phyloP scores from a whole-genome alignment of 2,797 vertebrate species.

The Schizopygopsis malacanthus region DNA sequence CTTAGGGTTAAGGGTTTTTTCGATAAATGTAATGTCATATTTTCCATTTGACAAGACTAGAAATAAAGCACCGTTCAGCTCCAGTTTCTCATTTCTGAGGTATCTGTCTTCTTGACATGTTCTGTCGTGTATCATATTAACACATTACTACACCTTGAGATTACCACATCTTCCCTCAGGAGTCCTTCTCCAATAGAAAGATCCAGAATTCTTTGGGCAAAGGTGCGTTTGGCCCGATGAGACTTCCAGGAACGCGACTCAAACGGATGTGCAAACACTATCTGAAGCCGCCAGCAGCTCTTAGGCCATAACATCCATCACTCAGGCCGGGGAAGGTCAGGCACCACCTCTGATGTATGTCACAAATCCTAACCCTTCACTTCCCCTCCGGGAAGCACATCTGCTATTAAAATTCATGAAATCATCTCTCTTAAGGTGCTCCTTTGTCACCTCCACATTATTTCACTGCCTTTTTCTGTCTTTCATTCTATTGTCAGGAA shows the following conservation, averaged over 20 bases:
- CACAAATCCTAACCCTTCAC: slow-evolving; percentile 30
- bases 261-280: slow-evolving; percentile 42
- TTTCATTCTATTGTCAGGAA: slow-evolving; percentile 43
- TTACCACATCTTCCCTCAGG: slow-evolving; percentile 39
- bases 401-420: slow-evolving; percentile 64
- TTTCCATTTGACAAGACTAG: slow-evolving; percentile 1
- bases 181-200: slow-evolving; percentile 16
- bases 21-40: slow-evolving; percentile 8
- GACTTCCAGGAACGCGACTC: slow-evolving; percentile 33
- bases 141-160: slow-evolving; percentile 26
- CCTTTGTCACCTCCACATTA: slow-evolving; percentile 54
- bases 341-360: slow-evolving; percentile 53
- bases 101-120: slow-evolving; percentile 20
- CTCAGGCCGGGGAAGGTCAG: slow-evolving; percentile 38
- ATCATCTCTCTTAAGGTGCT: slow-evolving; percentile 54
- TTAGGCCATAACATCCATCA: slow-evolving; percentile 36
- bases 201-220: slow-evolving; percentile 4
- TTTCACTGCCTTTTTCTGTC: slow-evolving; percentile 40
- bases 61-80: slow-evolving; percentile 21
- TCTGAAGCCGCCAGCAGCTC: slow-evolving; percentile 22
- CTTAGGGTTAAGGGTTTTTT: background rate
- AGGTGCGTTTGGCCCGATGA: background rate
- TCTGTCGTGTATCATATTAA: slow-evolving; percentile 13
- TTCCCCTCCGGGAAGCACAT: slow-evolving; percentile 48
- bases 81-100: slow-evolving; percentile 18